Percentiles rank a stretch among this genome's conserved stretches.
Conservation (phyloP, 2,113 vertebrate species). For the Caracal caracal region DNA sequence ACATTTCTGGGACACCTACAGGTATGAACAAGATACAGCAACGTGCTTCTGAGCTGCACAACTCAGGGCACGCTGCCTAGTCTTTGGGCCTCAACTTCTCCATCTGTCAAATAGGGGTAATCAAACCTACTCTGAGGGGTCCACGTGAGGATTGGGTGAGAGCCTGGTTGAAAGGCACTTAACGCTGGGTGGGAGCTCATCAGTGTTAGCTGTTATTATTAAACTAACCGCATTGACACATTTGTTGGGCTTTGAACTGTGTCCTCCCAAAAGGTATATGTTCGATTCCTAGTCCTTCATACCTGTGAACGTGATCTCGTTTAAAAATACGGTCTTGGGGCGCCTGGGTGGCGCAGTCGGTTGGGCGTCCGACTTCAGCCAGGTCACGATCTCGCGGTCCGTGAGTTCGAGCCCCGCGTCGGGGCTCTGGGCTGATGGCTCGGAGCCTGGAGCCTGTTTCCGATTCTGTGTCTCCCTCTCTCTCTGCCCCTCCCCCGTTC, state of each 20-base stretch:
- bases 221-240: background rate
- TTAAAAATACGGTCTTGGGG: background rate
- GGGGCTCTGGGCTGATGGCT: too few relatives aligned
- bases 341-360: too few relatives aligned
- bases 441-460: too few relatives aligned
- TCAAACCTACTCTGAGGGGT: background rate
- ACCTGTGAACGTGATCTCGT: background rate
- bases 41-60: background rate
- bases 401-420: too few relatives aligned
- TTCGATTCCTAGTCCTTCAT: background rate
- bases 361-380: too few relatives aligned
- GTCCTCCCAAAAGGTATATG: background rate
- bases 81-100: background rate
- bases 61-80: background rate
- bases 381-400: too few relatives aligned
- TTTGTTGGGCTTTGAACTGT: background rate
- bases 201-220: background rate
- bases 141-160: background rate
- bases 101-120: background rate
- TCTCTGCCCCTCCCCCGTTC: too few relatives aligned
- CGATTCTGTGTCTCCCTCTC: too few relatives aligned
- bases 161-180: background rate
- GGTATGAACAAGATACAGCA: background rate
- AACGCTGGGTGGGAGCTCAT: background rate
- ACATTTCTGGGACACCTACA: background rate